Base-by-base conservation (phyloP, 2,888 invertebrate genomes). In the Zaprionus bogoriensis region DNA sequence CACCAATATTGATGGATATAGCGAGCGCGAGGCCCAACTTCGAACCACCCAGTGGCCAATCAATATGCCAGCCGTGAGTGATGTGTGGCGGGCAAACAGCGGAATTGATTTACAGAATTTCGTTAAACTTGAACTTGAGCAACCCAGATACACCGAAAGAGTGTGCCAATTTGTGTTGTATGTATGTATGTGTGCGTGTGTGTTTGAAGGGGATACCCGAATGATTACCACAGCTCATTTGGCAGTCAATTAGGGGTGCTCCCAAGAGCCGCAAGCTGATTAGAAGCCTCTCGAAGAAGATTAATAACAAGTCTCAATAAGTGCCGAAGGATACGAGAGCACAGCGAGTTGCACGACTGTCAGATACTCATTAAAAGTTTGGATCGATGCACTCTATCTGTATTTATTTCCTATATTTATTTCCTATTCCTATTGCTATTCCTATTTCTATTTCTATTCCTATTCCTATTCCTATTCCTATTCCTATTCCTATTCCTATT, bases 151-250 rank as follows among this genome's bases (percentile, higher is more conserved):
- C 27, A 22, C n/a, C 9, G 6, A 7, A 5, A 22, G 23, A 46
- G 19, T 14, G 10, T 23, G 23, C 3, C 23, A 4, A 6, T 23
- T 3, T 4, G 23, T 23, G 23, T 23, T 6, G 23, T 4, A 6
- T 23, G 23, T 23, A 6, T 23, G 23, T 23, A 3, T 23, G 23
- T 23, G 23, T 23, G 23, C 6, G 23, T 3, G 23, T 23, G 23
- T 23, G 23, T n/a, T n/a, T n/a, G n/a, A n/a, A n/a, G n/a, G n/a
- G n/a, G n/a, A n/a, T n/a, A n/a, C n/a, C 4, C 25, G 30, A 25
- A n/a, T 12, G 58, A 73, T 77, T 73, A 58, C 27, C 22, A 52
- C 68, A 62, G 51, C 58, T 50, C 74, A 73, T 77, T 77, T 68
- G 63, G 48, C 69, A 74, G 48, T 55, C 73, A 77, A 73, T 73